phyloP scores from a whole-genome alignment of 1,140 invertebrate genomes.

The Drosophila lacteicornis region DNA sequence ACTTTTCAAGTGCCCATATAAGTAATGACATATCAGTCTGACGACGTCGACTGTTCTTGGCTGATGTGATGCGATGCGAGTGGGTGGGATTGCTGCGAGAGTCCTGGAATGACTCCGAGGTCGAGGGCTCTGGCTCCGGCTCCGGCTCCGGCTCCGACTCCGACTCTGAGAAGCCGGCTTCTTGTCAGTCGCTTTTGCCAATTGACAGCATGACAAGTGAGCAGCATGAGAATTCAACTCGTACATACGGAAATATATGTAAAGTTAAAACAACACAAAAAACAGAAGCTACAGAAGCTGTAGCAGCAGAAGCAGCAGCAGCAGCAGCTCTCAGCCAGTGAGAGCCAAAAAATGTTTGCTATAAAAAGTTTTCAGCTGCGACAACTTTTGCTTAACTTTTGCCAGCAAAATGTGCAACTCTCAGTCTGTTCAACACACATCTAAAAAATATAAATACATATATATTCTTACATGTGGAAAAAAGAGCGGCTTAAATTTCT shows the following conservation, averaged over 20 bases:
- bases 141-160: background rate
- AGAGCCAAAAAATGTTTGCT: conserved; percentile 66
- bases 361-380: conserved; percentile 69
- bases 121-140: background rate
- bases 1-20: conserved; percentile 82
- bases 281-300: conserved; percentile 25
- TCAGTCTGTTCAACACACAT: conserved; percentile 16
- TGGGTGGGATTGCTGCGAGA: background rate
- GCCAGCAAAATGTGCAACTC: conserved; percentile 58
- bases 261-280: conserved; percentile 59
- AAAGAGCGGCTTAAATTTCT: background rate
- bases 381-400: conserved; percentile 75
- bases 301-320: background rate
- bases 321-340: conserved; percentile 12
- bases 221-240: conserved; percentile 82
- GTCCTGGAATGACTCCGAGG: conserved; percentile 11
- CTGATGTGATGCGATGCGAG: conserved; percentile 11
- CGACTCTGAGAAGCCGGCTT: conserved; percentile 42
- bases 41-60: conserved; percentile 46
- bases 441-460: conserved; percentile 21
- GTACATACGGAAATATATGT: conserved; percentile 71
- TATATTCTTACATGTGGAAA: conserved; percentile 16
- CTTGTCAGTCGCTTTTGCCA: conserved; percentile 71
- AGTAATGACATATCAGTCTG: conserved; percentile 75
- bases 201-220: conserved; percentile 83